phyloP scores from a whole-genome alignment of 2,113 vertebrate species.

The Oreocharis arfaki region DNA sequence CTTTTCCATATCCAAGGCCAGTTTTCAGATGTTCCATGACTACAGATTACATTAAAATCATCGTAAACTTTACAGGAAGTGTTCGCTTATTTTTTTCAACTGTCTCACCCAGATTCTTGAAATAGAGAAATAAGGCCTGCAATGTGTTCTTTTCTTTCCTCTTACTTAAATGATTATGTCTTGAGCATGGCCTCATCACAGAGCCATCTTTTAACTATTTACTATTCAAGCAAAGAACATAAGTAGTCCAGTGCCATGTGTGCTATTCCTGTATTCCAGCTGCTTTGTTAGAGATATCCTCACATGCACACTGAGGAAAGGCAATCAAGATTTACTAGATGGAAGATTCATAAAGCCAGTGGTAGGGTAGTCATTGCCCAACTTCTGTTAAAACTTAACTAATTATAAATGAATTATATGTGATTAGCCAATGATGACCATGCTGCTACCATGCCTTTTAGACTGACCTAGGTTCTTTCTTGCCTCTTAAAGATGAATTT shows the following conservation, averaged over 20 bases:
- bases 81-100: not conserved
- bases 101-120: not conserved
- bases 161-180: not conserved
- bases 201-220: not conserved
- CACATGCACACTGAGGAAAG: not conserved
- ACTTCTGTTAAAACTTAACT: not conserved
- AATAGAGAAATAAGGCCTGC: not conserved
- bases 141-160: not conserved
- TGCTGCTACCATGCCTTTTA: not conserved
- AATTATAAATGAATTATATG: not conserved
- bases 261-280: not conserved
- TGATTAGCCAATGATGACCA: not conserved
- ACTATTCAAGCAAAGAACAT: not conserved
- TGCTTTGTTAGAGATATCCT: not conserved
- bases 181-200: not conserved
- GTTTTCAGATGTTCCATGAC: not conserved
- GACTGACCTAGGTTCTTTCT: not conserved
- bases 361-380: not conserved
- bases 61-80: not conserved
- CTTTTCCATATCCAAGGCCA: not conserved
- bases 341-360: not conserved
- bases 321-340: not conserved
- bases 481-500: not conserved
- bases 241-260: rapidly evolving
- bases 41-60: not conserved